Conservation (phyloP, 2,888 invertebrate genomes). For the Quadroppia sp. region DNA sequence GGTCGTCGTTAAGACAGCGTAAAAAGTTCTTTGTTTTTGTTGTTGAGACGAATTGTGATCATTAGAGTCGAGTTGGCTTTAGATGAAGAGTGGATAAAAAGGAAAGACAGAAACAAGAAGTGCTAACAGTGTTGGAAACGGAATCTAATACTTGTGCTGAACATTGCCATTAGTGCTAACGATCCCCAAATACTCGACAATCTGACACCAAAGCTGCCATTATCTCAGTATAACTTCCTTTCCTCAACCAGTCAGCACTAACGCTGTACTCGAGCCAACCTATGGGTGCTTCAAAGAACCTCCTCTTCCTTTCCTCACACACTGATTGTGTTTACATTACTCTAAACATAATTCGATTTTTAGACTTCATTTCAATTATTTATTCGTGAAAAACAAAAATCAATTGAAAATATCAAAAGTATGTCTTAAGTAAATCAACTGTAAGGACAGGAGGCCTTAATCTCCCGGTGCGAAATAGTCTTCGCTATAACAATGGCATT, state of each 20-base stretch:
- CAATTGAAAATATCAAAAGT: not conserved
- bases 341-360: not conserved
- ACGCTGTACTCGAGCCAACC: not conserved
- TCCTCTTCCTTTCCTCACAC: conserved; percentile 3
- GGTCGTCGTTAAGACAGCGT: conserved; percentile 18
- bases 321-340: not conserved
- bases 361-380: not conserved
- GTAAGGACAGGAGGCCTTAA: not conserved
- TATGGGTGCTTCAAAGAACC: conserved; percentile 30
- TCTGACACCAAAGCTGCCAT: conserved; percentile 26
- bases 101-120: not conserved
- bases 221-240: conserved; percentile 34
- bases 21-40: conserved; percentile 23
- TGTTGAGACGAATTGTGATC: not conserved
- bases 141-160: not conserved
- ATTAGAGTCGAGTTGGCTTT: conserved; percentile 17
- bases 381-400: conserved; percentile 4
- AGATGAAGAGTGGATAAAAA: conserved; percentile 5
- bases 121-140: not conserved
- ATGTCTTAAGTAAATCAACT: not conserved
- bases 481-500: conserved; percentile 3
- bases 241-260: conserved; percentile 25
- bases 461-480: not conserved
- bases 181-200: conserved; percentile 21
- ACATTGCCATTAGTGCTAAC: conserved; percentile 23